phyloP scores from a whole-genome alignment of 2,797 vertebrate species.

The Agapornis canus region DNA sequence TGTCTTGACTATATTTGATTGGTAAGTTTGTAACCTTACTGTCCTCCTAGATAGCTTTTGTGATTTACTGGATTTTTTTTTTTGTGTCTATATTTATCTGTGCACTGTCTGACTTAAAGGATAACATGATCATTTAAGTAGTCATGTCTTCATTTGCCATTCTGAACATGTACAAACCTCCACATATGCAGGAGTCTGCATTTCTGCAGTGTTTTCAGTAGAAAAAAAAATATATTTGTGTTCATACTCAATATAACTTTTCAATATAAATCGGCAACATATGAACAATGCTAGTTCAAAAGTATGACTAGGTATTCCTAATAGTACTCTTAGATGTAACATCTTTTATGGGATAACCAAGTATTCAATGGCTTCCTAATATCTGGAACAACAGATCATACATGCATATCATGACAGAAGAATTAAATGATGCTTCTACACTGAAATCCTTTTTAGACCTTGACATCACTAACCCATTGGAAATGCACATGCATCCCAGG shows the following conservation, averaged over 20 bases:
- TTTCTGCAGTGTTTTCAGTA: not conserved
- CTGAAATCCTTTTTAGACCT: not conserved
- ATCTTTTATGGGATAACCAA: not conserved
- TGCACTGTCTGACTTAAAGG: not conserved
- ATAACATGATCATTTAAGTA: not conserved
- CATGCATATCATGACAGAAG: fast-evolving
- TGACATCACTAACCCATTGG: not conserved
- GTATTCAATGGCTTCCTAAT: not conserved
- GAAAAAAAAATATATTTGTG: not conserved
- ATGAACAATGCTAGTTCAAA: not conserved
- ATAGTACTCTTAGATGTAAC: not conserved
- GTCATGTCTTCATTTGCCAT: not conserved
- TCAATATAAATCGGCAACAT: not conserved
- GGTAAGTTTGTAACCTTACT: not conserved
- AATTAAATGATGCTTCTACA: not conserved
- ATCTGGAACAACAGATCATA: not conserved
- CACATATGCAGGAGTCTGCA: not conserved
- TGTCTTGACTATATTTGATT: not conserved
- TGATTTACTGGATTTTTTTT: not conserved
- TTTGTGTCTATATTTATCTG: not conserved
- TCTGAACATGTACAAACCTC: not conserved
- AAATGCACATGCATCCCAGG: not conserved
- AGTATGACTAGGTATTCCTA: not conserved
- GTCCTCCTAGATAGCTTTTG: not conserved
- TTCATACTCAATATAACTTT: not conserved